These are phyloP conservation scores for Ophion slaviceki DNA, from an alignment of 2,888 invertebrate genomes.

Conservation along the genomic window DNA sequence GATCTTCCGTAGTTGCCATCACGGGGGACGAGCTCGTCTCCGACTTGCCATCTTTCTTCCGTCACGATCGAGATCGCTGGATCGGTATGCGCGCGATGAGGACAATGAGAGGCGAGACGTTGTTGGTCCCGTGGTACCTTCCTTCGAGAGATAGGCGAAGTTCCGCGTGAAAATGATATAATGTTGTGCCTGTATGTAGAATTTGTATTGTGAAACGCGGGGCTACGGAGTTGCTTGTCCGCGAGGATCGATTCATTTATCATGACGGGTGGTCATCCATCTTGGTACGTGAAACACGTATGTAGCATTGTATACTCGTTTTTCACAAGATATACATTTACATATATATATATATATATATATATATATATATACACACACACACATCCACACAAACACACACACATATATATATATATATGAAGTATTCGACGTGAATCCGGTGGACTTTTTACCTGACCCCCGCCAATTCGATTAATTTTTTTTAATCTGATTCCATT, in stretches of 20 bases:
- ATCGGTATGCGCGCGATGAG: not conserved
- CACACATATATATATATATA: too few relatives aligned
- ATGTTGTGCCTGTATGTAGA: conserved; percentile 27
- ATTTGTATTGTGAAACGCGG: conserved; percentile 40
- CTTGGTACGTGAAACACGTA: conserved; percentile 48
- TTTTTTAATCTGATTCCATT: too few relatives aligned
- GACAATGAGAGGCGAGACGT: not conserved
- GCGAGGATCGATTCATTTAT: conserved; percentile 61
- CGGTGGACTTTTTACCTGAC: too few relatives aligned
- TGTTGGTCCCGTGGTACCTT: not conserved
- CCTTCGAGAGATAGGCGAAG: conserved; percentile 3
- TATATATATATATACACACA: too few relatives aligned
- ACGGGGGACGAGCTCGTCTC: not conserved
- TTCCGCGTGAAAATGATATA: conserved; percentile 62
- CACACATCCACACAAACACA: too few relatives aligned
- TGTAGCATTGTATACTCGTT: conserved; percentile 23
- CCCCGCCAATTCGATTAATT: too few relatives aligned
- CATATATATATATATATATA: not conserved
- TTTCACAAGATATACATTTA: not conserved
- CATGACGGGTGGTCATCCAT: conserved; percentile 58
- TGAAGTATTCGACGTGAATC: too few relatives aligned
- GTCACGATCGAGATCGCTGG: not conserved
- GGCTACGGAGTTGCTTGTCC: conserved; percentile 31
- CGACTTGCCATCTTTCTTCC: not conserved
- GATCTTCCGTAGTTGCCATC: not conserved